Evolutionary conservation across 2,888 invertebrate species (phyloP).

Genomic region (Sisyra terminalis): DNA sequence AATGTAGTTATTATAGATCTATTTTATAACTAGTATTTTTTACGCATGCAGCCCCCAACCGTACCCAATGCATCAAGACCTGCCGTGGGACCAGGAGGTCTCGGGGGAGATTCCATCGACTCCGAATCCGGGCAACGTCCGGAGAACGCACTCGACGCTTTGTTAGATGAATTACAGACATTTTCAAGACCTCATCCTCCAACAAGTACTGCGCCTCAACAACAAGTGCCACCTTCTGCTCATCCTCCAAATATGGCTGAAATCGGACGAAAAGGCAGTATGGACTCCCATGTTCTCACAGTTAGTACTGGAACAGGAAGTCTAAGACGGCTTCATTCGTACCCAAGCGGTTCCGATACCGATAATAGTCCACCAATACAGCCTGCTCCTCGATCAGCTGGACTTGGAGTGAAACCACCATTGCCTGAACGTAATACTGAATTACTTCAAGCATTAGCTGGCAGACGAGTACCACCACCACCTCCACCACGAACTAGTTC

Average conservation of each 20-base stretch:
- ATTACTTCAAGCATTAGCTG: constrained; percentile 50
- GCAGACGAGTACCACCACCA: constrained; percentile 72
- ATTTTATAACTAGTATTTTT: constrained; percentile 3
- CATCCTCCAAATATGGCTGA: constrained; percentile 32
- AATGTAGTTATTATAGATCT: background rate
- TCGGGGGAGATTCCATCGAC: constrained; percentile 38
- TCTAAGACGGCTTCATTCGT: constrained; percentile 62
- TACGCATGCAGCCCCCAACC: constrained; percentile 34
- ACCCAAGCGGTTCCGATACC: constrained; percentile 72
- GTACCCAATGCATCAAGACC: constrained; percentile 34
- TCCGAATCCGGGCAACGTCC: constrained; percentile 45
- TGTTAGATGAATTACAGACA: constrained; percentile 85
- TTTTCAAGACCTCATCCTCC: constrained; percentile 52
- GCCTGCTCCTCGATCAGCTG: constrained; percentile 26
- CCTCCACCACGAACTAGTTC: constrained; percentile 85
- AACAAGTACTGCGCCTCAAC: constrained; percentile 8
- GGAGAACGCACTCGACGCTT: constrained; percentile 95
- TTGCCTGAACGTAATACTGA: constrained; percentile 70
- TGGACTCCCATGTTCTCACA: constrained; percentile 31
- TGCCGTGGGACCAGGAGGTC: constrained; percentile 40
- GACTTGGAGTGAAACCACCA: constrained; percentile 51
- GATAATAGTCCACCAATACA: constrained; percentile 52
- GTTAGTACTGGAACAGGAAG: constrained; percentile 31
- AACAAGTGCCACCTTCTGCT: constrained; percentile 13
- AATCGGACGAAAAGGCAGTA: constrained; percentile 34